Evolutionary conservation across 2,888 invertebrate species (phyloP).

Genomic region (Pandemis corylana): DNA sequence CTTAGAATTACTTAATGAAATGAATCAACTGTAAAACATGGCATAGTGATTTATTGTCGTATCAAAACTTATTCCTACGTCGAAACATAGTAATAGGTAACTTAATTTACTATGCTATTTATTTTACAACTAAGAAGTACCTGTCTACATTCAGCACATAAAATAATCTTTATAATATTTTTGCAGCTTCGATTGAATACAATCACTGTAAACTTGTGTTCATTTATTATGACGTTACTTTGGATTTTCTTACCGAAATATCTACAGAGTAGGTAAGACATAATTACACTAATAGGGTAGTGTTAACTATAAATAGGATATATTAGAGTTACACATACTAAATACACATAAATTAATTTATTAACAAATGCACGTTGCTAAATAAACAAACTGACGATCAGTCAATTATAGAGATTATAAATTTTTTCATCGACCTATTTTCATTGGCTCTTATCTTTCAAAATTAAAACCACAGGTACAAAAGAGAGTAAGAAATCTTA

Average conservation of each 20-base stretch:
- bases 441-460: not conserved
- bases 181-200: not conserved
- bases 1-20: not conserved
- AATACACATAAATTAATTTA: conserved; percentile 40
- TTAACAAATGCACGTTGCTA: conserved; percentile 39
- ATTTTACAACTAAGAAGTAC: not conserved
- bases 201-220: conserved; percentile 17
- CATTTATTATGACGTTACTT: conserved; percentile 79
- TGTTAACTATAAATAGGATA: conserved; percentile 35
- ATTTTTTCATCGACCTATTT: not conserved
- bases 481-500: not conserved
- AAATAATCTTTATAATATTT: not conserved
- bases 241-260: conserved; percentile 56
- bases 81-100: conserved; percentile 47
- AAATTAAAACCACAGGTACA: not conserved
- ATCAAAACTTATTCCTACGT: conserved; percentile 58
- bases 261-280: conserved; percentile 12
- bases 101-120: conserved; percentile 36
- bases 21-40: conserved; percentile 61
- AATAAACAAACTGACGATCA: conserved; percentile 16
- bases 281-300: conserved; percentile 18
- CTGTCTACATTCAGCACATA: not conserved
- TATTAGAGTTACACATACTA: conserved; percentile 10
- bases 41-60: conserved; percentile 70
- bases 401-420: conserved; percentile 11